Base-by-base conservation (phyloP, 2,113 vertebrate species). In the Xiphophorus maculatus region DNA sequence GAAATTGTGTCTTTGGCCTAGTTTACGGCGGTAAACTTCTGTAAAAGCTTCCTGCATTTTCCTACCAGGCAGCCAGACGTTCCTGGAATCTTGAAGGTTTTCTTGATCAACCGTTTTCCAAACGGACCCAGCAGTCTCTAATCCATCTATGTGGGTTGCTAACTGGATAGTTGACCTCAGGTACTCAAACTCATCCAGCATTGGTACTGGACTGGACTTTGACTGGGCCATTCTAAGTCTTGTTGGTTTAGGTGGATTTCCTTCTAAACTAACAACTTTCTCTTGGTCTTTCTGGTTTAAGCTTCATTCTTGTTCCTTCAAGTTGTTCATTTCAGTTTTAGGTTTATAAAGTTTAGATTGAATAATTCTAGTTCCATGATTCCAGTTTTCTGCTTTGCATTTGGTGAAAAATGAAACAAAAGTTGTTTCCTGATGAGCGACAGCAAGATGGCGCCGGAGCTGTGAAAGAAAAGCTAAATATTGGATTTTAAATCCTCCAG, bases 1-100 rank as follows among this genome's bases (percentile, higher is more conserved):
- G 7, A 42, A 66, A 76, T 22, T 15, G 2, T 77, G 81, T 79
- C 51, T 84, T 40, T 67, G 83, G 79, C 74, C 85, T 80, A 82
- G 83, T 87, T 90, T 80, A 64, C 60, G 29, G 37, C 28, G 64
- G 35, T 14, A 17, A 75, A 76, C 54, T 73, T 71, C 51, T n/a
- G 48, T 8, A 15, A 42, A 4, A 3, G 10, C 37, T 0, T 6
- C 48, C 48, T 1, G 48, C 15, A 1, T 48, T 22, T 54, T 54
- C 22, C 51, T 54, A 9, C 51, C 7, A 1, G 2, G 0, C 51
- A 54, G 6, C 51, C 51, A 54, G 19, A 25, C 7, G 4, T 5
- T 51, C 48, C 48, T 51, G 48, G 5, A 2, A 14, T 51, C 4
- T 7, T 7, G 22, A 22, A 51, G 1, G 19, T 19, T 15, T 3